Conservation (phyloP, 2,113 vertebrate species). For the Numida meleagris region DNA sequence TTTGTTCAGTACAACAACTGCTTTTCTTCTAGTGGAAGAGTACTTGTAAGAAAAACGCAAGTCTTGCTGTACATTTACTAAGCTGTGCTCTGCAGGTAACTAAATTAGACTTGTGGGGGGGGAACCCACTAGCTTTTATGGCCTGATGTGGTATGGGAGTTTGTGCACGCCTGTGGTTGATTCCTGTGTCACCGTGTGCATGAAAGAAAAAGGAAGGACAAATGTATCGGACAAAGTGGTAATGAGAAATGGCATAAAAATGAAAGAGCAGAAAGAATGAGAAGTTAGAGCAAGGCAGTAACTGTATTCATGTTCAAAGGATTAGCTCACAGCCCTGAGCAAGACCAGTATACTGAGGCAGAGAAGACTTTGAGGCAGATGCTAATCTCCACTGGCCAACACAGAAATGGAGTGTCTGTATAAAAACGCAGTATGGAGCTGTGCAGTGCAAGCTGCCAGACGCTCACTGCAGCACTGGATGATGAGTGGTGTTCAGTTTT, state of each 20-base stretch:
- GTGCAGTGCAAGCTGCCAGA: not conserved
- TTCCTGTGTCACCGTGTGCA: not conserved
- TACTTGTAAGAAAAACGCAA: not conserved
- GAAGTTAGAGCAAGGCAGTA: not conserved
- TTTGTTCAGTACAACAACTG: not conserved
- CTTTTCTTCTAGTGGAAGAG: not conserved
- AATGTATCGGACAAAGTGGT: not conserved
- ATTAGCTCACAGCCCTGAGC: not conserved
- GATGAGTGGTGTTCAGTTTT: not conserved
- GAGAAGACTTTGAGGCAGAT: too few relatives aligned
- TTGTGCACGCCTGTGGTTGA: not conserved
- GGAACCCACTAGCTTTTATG: not conserved
- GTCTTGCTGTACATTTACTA: not conserved
- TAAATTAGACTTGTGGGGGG: too few relatives aligned
- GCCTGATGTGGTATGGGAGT: not conserved
- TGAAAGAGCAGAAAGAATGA: not conserved
- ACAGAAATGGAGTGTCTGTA: not conserved
- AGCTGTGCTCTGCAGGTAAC: not conserved
- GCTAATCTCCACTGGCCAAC: not conserved
- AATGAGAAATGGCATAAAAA: not conserved
- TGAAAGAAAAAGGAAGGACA: not conserved
- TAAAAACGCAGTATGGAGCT: not conserved
- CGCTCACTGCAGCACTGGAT: rapidly evolving
- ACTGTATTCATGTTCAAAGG: not conserved
- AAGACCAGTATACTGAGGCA: too few relatives aligned